These are phyloP conservation scores for Apogon talboti DNA, from an alignment of 2,797 vertebrate species.

Conservation along the genomic window DNA sequence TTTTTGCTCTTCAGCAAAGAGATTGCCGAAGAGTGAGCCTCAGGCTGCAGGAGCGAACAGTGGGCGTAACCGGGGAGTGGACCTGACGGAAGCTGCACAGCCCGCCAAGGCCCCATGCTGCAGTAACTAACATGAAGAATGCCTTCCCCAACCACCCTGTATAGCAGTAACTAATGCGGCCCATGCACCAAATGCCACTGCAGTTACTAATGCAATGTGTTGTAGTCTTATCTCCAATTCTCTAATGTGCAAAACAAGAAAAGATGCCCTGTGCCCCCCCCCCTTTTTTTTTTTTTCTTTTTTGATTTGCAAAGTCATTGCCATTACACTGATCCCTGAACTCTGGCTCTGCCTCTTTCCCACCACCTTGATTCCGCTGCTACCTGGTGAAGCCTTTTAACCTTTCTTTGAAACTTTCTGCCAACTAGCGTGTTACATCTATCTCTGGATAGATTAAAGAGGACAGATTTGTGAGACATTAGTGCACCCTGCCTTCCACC, in stretches of 20 bases:
- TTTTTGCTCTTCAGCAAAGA: slow-evolving; percentile 87
- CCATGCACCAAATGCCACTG: slow-evolving; percentile 68
- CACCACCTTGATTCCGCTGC: slow-evolving; percentile 62
- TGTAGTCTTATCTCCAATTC: slow-evolving; percentile 60
- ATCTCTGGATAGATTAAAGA: slow-evolving; percentile 44
- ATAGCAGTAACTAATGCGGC: slow-evolving; percentile 90
- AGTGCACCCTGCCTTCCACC: slow-evolving; percentile 67
- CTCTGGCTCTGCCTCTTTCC: slow-evolving; percentile 47
- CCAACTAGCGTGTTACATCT: slow-evolving; percentile 41
- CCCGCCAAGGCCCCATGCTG: slow-evolving; percentile 94
- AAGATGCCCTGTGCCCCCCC: slow-evolving; percentile 42
- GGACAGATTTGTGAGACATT: slow-evolving; percentile 64
- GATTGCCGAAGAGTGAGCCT: slow-evolving; percentile 96
- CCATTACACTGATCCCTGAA: slow-evolving; percentile 51
- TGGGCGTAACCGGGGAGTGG: slow-evolving; percentile 91
- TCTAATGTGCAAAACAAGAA: slow-evolving; percentile 71
- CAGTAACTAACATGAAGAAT: slow-evolving; percentile 89
- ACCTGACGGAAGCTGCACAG: slow-evolving; percentile 93
- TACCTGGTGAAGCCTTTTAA: slow-evolving; percentile 57
- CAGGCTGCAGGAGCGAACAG: slow-evolving; percentile 89
- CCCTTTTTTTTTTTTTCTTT: not conserved
- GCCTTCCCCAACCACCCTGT: slow-evolving; percentile 76
- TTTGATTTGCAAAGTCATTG: slow-evolving; percentile 49
- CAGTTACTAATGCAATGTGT: slow-evolving; percentile 78
- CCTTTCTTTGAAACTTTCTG: slow-evolving; percentile 77